These are phyloP conservation scores for Petromus typicus DNA, from an alignment of 2,113 vertebrate species.

Conservation along the genomic window DNA sequence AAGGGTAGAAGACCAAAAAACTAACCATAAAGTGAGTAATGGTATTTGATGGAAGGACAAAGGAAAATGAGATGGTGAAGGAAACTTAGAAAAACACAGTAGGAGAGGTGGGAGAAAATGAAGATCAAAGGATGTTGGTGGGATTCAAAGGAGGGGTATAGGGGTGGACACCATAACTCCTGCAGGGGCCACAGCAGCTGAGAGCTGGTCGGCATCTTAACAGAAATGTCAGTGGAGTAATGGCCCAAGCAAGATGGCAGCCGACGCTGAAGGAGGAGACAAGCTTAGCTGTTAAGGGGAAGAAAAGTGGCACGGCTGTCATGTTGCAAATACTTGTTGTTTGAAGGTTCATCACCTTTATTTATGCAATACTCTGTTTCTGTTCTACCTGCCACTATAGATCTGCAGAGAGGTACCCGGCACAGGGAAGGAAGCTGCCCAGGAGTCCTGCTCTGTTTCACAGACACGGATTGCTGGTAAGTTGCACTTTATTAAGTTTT, in stretches of 20 bases:
- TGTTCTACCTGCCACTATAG: constrained; percentile 14
- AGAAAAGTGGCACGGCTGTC: background rate
- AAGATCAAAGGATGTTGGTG: background rate
- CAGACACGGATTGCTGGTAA: constrained; percentile 70
- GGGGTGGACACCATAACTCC: too few relatives aligned
- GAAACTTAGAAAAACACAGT: background rate
- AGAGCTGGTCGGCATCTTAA: background rate
- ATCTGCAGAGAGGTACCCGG: constrained; percentile 68
- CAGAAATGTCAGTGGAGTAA: too few relatives aligned
- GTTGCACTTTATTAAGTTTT: background rate
- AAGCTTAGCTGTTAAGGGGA: background rate
- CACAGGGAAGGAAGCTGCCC: background rate
- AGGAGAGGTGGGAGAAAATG: background rate
- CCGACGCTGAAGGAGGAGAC: background rate
- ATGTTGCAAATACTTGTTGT: background rate
- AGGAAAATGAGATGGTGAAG: background rate
- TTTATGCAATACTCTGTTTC: background rate
- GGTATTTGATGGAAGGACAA: background rate
- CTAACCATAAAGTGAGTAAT: background rate
- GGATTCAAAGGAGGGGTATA: background rate
- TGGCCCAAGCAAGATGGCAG: background rate
- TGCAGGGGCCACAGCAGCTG: background rate
- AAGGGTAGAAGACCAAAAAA: background rate
- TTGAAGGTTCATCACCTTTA: background rate
- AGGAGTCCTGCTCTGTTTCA: constrained; percentile 46